Percentiles rank a stretch among this genome's conserved stretches.
Conservation (phyloP, 2,113 vertebrate genomes). For the Pachypanchax playfairii region DNA sequence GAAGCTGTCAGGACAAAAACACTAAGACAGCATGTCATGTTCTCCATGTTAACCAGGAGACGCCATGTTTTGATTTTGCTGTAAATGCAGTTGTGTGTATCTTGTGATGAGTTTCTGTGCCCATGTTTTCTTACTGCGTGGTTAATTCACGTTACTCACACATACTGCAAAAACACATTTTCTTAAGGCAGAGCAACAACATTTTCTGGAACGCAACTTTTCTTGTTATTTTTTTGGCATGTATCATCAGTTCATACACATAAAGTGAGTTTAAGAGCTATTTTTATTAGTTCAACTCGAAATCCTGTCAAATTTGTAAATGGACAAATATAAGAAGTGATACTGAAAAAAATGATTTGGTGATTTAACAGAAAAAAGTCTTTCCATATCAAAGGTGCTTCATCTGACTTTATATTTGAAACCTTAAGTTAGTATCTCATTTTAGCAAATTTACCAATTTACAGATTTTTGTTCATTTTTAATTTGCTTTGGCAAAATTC, state of each 20-base stretch:
- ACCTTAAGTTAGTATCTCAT: too few species aligned
- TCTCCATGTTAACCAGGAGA: conserved; percentile 30
- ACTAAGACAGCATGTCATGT: conserved; percentile 51
- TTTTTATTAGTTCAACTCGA: too few species aligned
- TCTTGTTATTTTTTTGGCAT: too few species aligned
- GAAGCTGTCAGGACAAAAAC: conserved; percentile 64
- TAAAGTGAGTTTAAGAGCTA: too few species aligned
- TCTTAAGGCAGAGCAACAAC: too few species aligned
- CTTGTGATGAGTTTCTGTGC: conserved; percentile 12
- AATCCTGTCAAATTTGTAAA: too few species aligned
- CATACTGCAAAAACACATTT: conserved; percentile 1
- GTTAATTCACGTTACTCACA: too few species aligned
- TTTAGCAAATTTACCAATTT: background rate
- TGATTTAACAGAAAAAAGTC: too few species aligned
- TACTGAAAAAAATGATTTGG: background rate
- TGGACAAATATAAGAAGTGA: too few species aligned
- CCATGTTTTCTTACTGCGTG: background rate
- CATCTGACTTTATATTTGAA: background rate
- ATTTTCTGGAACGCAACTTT: too few species aligned
- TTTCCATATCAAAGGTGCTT: background rate
- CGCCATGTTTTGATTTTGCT: conserved; percentile 60
- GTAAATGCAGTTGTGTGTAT: conserved; percentile 29
- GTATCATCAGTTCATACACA: too few species aligned
- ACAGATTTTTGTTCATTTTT: conserved; percentile 1
- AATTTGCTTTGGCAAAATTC: background rate